Evolutionary conservation across 2,888 invertebrate species (phyloP).

Genomic region (Hydraecia micacea): DNA sequence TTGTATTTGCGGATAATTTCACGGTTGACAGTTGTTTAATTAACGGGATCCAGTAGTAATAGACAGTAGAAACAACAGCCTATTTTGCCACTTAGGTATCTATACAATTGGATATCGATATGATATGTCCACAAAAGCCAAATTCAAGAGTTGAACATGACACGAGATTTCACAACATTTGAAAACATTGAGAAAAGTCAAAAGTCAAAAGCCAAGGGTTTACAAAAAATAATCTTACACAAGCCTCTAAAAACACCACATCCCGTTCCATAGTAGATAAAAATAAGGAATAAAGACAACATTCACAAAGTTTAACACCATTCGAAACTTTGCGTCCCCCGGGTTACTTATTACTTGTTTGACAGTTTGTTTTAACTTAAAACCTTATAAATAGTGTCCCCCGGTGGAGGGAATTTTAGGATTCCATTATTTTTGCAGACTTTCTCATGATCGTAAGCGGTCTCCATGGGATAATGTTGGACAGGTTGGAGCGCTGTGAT

Average conservation of each 20-base stretch:
- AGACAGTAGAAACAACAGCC: background rate
- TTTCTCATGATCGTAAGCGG: conserved; percentile 76
- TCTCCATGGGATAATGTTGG: conserved; percentile 65
- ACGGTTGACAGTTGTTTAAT: background rate
- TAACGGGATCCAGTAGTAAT: background rate
- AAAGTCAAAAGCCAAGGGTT: background rate
- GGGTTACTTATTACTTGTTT: conserved; percentile 79
- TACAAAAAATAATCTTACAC: background rate
- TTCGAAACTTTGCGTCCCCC: conserved; percentile 78
- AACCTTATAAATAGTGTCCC: conserved; percentile 86
- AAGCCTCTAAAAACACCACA: conserved; percentile 19
- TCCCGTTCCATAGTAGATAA: conserved; percentile 55
- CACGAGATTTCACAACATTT: background rate
- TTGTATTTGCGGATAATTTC: no score
- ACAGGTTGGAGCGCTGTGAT: conserved; percentile 57
- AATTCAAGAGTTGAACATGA: background rate
- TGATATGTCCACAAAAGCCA: background rate
- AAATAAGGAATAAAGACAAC: conserved; percentile 83
- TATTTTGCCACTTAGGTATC: background rate
- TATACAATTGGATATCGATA: background rate
- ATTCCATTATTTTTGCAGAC: conserved; percentile 76
- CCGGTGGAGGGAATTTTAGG: conserved; percentile 76
- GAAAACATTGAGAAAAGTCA: background rate
- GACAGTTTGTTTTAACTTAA: conserved; percentile 85
- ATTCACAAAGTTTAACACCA: conserved; percentile 79